Evolutionary conservation across 2,113 vertebrate species (phyloP), one percentile per base, ranked within the genome.

Genomic region (Mugil cephalus): DNA sequence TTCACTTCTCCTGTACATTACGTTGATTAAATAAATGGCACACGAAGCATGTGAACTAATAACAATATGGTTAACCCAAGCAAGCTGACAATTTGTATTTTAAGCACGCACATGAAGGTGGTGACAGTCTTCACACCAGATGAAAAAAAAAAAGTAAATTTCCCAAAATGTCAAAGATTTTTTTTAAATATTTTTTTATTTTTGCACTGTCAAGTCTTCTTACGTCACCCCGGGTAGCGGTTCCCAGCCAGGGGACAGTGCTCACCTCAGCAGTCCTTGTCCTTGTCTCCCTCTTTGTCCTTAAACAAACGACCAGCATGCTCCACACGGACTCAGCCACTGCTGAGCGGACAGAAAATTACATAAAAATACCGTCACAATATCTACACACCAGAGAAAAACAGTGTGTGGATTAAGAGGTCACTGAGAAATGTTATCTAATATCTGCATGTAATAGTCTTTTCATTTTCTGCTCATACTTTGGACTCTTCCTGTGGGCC

Each of bases 251-350:
- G 74, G 76, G 42, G 80, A 80, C 69, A 48, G 9, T 60, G 79
- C 69, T 63, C 52, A 61, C 67, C 72, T 82, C 74, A 77, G 70
- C 82, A 69, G 54, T 79, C 68, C 50, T 10, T 42, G 38, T 55
- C 24, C 24, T 30, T 30, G 62, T 66, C 70, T 77, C 76, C 69
- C 40, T 30, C 24, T 10, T 13, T 63, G 66, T 76, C 66, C 63
- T 74, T 56, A 52, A 51, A 56, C 70, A 66, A 64, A 54, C 40
- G 38, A 60, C 42, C 46, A 17, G 34, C 13, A 4, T 38, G 50
- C 66, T 67, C 35, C 14, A n/a, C 15, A 35, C 11, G n/a, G 18
- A 15, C 50, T 6, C 60, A 21, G 17, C 9, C n/a, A 5, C 12
- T 11, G 21, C 38, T 60, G 46, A 72, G 40, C 17, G 45, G 30